phyloP scores from a whole-genome alignment of 2,113 vertebrate genomes.

The Athene cunicularia region DNA sequence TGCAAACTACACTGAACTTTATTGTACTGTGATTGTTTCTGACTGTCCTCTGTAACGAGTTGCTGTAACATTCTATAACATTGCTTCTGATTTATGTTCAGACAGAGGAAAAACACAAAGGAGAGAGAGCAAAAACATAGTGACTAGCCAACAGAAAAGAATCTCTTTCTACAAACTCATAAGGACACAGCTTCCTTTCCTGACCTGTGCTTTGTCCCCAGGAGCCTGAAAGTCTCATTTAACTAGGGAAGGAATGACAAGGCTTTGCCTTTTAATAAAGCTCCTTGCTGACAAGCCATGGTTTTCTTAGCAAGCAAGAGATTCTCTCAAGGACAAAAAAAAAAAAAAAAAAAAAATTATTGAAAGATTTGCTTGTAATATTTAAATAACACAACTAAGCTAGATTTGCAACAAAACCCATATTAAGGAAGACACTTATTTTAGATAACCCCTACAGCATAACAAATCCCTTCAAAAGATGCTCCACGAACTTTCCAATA shows the following conservation, averaged over 20 bases:
- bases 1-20: background rate
- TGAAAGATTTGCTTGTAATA: background rate
- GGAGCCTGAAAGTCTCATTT: background rate
- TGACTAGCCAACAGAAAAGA: background rate
- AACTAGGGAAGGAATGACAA: background rate
- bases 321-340: slow-evolving; percentile 1
- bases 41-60: background rate
- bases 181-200: slow-evolving; percentile 11
- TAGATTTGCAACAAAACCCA: background rate
- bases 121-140: background rate
- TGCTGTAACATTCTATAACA: background rate
- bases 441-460: background rate
- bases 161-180: background rate
- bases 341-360: background rate
- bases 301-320: background rate
- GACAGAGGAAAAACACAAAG: background rate
- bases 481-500: background rate
- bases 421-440: background rate
- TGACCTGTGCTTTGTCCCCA: slow-evolving; percentile 3
- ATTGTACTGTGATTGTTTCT: background rate
- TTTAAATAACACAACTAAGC: background rate
- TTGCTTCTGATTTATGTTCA: background rate
- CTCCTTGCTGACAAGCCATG: background rate
- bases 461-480: background rate
- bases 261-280: slow-evolving; percentile 30